A percentile compares a stretch with the other conserved stretches of the same genome.
These are phyloP conservation scores for Xyrichtys novacula DNA, from an alignment of 2,797 vertebrate genomes.

Conservation along the genomic window DNA sequence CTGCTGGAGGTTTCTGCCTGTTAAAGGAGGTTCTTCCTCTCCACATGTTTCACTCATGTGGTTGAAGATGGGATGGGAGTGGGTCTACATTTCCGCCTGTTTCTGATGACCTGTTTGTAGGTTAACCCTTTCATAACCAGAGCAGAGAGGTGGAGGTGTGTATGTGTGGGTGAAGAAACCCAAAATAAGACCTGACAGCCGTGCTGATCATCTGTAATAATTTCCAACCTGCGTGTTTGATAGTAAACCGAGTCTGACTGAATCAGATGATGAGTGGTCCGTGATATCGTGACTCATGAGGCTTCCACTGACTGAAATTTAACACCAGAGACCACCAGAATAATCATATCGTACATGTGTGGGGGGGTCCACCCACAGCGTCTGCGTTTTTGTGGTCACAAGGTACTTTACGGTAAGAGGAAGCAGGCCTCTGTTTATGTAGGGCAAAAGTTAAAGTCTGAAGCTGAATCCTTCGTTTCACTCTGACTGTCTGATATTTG, in stretches of 20 bases:
- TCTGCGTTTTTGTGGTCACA: slow-evolving; percentile 45
- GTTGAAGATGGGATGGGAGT: too few relatives aligned
- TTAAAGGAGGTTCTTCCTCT: too few relatives aligned
- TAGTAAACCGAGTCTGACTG: neutral
- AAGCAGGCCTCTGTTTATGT: slow-evolving; percentile 4
- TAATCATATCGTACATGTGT: neutral
- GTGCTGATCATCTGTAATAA: neutral
- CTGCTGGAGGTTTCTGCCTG: too few relatives aligned
- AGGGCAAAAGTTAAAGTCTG: too few relatives aligned
- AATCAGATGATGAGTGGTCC: slow-evolving; percentile 46
- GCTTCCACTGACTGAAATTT: slow-evolving; percentile 55
- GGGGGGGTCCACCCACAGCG: slow-evolving; percentile 37
- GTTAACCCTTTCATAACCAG: slow-evolving; percentile 4
- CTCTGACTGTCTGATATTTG: too few relatives aligned
- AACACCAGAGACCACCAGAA: slow-evolving; percentile 11
- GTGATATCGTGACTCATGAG: slow-evolving; percentile 52
- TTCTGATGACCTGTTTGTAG: too few relatives aligned
- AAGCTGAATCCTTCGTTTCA: too few relatives aligned
- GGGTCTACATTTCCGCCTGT: too few relatives aligned
- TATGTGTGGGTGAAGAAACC: slow-evolving; percentile 28
- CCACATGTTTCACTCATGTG: too few relatives aligned
- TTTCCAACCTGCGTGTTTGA: slow-evolving; percentile 29
- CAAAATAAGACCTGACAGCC: slow-evolving; percentile 1
- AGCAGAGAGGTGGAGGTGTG: neutral
- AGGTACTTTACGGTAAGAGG: slow-evolving; percentile 35